These are phyloP conservation scores for Tetropium fuscum DNA, from an alignment of 2,888 invertebrate species.

Conservation along the genomic window DNA sequence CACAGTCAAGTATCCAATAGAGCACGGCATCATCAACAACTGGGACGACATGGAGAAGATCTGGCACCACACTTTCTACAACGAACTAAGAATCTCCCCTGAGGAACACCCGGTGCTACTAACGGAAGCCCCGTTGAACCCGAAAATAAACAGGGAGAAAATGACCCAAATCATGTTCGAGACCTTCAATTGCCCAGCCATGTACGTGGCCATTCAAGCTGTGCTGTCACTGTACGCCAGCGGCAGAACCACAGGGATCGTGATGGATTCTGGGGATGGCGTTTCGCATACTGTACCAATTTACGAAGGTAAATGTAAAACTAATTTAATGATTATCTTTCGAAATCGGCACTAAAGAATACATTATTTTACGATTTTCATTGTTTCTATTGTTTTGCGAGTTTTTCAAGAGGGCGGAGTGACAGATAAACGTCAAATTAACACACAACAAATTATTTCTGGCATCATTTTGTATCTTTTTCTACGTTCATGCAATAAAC, in stretches of 20 bases:
- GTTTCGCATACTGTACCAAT: conserved; percentile 81
- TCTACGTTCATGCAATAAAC: too few species aligned
- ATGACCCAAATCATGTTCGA: conserved; percentile 79
- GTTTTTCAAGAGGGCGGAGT: too few species aligned
- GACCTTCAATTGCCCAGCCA: conserved; percentile 71
- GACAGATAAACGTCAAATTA: too few species aligned
- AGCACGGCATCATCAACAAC: conserved; percentile 81
- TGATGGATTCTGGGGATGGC: conserved; percentile 80
- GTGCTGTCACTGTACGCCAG: conserved; percentile 80
- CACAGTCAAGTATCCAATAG: conserved; percentile 79
- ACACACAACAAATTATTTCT: too few species aligned
- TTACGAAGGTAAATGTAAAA: conserved; percentile 74
- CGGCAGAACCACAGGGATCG: conserved; percentile 80
- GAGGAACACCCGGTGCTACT: conserved; percentile 84
- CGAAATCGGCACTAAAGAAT: too few species aligned
- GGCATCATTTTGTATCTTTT: too few species aligned
- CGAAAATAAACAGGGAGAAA: conserved; percentile 84
- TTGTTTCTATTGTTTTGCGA: too few species aligned
- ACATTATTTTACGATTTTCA: too few species aligned
- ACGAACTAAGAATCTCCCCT: conserved; percentile 83
- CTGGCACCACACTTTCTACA: conserved; percentile 90
- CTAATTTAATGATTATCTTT: too few species aligned
- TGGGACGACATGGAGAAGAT: conserved; percentile 93
- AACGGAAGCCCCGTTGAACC: conserved; percentile 84
- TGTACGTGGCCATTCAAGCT: conserved; percentile 82